Evolutionary conservation across 1,140 invertebrate genomes (phyloP), one percentile per base, ranked within the genome.

Genomic region (Drosophila aff.): DNA sequence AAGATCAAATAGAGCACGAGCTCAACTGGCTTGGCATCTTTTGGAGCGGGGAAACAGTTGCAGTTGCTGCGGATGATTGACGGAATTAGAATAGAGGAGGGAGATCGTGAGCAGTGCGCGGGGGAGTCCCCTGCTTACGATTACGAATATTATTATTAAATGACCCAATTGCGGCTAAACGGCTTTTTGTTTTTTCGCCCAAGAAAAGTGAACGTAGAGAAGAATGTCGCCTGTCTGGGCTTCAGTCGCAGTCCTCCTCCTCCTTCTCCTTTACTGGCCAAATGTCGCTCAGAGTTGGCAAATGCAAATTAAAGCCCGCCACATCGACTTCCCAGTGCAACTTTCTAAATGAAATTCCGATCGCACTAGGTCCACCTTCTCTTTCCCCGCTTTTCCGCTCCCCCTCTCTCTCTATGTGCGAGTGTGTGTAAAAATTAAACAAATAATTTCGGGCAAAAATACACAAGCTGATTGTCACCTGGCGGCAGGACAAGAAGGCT

Each of bases 51-150:
- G 43, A 73, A 50, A 65, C 84, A 75, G 85, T 90, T 90, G 85
- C 85, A 85, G 65, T 52, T 52, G 49, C 81, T 52, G 49, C 81
- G 65, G 80, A 83, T 90, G 85, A 90, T 90, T 90, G 85, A 90
- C 85, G 63, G 85, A 91, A 85, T 90, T 85, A 90, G 85, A 90
- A 90, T 90, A 90, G 76, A 85, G 76, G 82, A 82, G 81, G 76
- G 82, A 82, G 81, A 85, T 89, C 81, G 84, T 89, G 82, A 64
- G 18, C 43, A 26, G 36, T 46, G 38, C 44, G 40, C 52, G 33
- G 41, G 21, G n/a, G 8, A n/a, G 33, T 38, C 55, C 46, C 36
- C 50, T 41, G 53, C 28, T 44, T 43, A 43, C 47, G 40, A 31
- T 66, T 55, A 57, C 55, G 62, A 61, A 23, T 23, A 23, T 66